Percentiles rank a stretch among this genome's conserved stretches.
These are phyloP conservation scores for Sinocyclocheilus maitianheensis DNA, from an alignment of 2,113 vertebrate species.

Conservation along the genomic window DNA sequence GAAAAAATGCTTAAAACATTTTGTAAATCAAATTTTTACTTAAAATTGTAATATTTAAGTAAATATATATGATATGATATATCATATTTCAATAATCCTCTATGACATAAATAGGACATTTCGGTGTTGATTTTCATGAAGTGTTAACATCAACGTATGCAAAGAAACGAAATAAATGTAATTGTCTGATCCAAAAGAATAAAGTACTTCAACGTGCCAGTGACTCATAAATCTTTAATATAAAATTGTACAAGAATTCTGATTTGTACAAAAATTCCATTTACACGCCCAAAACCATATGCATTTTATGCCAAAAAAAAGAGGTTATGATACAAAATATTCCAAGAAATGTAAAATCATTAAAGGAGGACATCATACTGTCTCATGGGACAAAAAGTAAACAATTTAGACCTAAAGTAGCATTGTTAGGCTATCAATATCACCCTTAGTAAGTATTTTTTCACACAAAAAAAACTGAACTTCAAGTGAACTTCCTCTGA, in stretches of 20 bases:
- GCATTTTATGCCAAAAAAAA: slow-evolving; percentile 93
- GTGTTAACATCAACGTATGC: background rate
- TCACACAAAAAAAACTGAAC: too few relatives aligned
- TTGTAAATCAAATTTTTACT: too few relatives aligned
- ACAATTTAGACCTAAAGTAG: slow-evolving; percentile 81
- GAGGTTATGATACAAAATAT: slow-evolving; percentile 84
- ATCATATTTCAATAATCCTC: too few relatives aligned
- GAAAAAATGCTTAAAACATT: too few relatives aligned
- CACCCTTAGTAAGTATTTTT: slow-evolving; percentile 54
- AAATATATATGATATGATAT: too few relatives aligned
- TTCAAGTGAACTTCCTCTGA: too few relatives aligned
- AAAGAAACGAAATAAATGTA: background rate
- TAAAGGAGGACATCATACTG: slow-evolving; percentile 65
- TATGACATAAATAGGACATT: too few relatives aligned
- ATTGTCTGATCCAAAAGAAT: background rate
- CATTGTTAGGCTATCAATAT: slow-evolving; percentile 84
- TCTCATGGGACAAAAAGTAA: slow-evolving; percentile 73
- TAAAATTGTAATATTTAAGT: too few relatives aligned
- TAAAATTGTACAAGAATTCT: slow-evolving; percentile 99
- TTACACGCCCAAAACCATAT: slow-evolving; percentile 88
- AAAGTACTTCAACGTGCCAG: slow-evolving; percentile 69
- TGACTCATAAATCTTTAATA: slow-evolving; percentile 99
- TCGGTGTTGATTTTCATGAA: background rate
- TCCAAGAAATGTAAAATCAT: slow-evolving; percentile 75
- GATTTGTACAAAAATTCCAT: slow-evolving; percentile 99